phyloP scores from a whole-genome alignment of 2,113 vertebrate species.

The Spea bombifrons region DNA sequence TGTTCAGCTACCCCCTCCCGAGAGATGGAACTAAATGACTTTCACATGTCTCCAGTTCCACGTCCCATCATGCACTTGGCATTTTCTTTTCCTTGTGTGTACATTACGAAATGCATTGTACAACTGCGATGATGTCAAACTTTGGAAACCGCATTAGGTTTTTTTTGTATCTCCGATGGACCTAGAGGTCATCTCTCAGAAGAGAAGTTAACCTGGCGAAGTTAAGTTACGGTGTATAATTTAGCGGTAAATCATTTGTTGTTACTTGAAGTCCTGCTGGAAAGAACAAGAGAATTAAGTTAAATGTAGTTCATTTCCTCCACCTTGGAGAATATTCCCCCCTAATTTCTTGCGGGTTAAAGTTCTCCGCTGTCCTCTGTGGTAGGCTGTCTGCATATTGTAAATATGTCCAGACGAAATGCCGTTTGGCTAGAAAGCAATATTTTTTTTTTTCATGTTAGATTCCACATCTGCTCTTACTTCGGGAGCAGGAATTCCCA shows the following conservation, averaged over 20 bases:
- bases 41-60: conserved; percentile 66
- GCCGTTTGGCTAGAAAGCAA: conserved; percentile 28
- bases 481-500: conserved; percentile 36
- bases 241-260: conserved; percentile 43
- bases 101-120: conserved; percentile 68
- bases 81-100: conserved; percentile 62
- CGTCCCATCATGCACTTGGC: conserved; percentile 64
- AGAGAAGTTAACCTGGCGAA: conserved; percentile 33
- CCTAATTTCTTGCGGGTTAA: conserved; percentile 4
- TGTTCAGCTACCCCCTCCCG: conserved; percentile 50
- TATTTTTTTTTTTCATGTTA: conserved; percentile 33
- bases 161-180: conserved; percentile 38
- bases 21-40: conserved; percentile 57
- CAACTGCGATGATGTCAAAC: conserved; percentile 38
- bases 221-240: conserved; percentile 32
- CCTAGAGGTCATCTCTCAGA: conserved; percentile 26
- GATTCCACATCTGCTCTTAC: conserved; percentile 42
- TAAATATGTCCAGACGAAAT: conserved; percentile 33
- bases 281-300: conserved; percentile 20
- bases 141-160: conserved; percentile 20
- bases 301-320: conserved; percentile 24
- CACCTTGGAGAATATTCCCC: conserved; percentile 13
- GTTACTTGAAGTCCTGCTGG: conserved; percentile 23
- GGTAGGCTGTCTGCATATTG: conserved; percentile 34
- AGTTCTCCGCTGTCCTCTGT: conserved; percentile 21